A percentile compares a stretch with the other conserved stretches of the same genome.
Conservation (phyloP, 2,888 invertebrate species). For the Julus scandinavius region DNA sequence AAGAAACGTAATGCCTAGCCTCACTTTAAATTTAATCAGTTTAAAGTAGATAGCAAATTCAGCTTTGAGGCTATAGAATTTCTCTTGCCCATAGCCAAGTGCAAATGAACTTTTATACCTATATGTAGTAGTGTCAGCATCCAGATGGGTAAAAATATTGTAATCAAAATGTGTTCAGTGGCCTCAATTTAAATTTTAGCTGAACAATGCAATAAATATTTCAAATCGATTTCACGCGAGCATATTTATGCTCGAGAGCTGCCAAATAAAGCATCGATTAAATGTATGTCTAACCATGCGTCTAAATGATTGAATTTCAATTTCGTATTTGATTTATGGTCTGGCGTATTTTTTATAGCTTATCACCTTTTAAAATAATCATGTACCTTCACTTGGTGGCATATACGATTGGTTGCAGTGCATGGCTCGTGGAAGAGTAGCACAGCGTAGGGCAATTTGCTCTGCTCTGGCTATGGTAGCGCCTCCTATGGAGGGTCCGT, state of each 20-base stretch:
- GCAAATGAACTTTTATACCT: too few relatives aligned
- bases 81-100: too few relatives aligned
- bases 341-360: not conserved
- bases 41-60: too few relatives aligned
- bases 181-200: not conserved
- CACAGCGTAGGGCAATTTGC: too few relatives aligned
- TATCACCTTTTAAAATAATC: not conserved
- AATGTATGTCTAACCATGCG: not conserved
- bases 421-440: too few relatives aligned
- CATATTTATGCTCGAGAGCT: not conserved
- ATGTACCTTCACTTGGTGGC: not conserved
- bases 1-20: too few relatives aligned
- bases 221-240: not conserved
- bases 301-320: slow-evolving; percentile 38
- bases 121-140: too few relatives aligned
- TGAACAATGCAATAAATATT: slow-evolving; percentile 17
- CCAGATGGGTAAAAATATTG: not conserved
- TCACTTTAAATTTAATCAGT: too few relatives aligned
- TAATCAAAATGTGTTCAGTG: not conserved
- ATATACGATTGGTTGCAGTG: not conserved
- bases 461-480: too few relatives aligned
- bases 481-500: too few relatives aligned
- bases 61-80: too few relatives aligned
- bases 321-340: not conserved
- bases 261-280: not conserved